Percentiles rank a stretch among this genome's conserved stretches.
phyloP scores from a whole-genome alignment of 2,113 vertebrate genomes.

The Eubucco bourcierii region DNA sequence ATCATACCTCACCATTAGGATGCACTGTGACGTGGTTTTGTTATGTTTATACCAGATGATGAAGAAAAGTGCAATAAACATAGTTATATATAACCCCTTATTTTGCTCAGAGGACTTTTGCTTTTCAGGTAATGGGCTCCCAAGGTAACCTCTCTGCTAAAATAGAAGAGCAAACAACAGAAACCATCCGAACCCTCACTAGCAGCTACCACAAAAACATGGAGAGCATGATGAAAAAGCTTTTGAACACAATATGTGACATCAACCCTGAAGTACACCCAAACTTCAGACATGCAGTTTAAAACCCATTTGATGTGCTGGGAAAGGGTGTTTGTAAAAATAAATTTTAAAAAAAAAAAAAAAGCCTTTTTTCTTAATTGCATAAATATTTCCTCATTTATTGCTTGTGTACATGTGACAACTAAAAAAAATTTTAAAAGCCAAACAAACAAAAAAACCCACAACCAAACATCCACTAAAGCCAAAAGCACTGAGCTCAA shows the following conservation, averaged over 20 bases:
- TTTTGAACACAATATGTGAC: conserved; percentile 71
- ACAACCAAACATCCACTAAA: too few species aligned
- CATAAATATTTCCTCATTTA: background rate
- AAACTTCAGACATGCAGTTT: conserved; percentile 65
- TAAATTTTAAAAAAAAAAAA: too few species aligned
- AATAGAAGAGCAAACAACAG: conserved; percentile 74
- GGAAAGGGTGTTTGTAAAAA: background rate
- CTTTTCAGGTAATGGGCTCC: conserved; percentile 78
- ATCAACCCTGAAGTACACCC: conserved; percentile 74
- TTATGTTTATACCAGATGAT: background rate
- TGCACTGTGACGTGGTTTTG: background rate
- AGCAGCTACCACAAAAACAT: conserved; percentile 58
- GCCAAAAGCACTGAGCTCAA: background rate
- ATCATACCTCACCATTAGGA: background rate
- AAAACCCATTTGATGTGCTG: background rate
- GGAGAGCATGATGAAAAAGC: conserved; percentile 65
- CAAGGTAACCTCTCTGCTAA: conserved; percentile 75
- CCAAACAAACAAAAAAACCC: too few species aligned
- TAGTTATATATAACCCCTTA: background rate
- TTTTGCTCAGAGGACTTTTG: background rate
- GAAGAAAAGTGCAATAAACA: background rate
- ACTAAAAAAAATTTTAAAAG: background rate
- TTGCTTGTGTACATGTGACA: background rate
- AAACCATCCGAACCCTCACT: conserved; percentile 56
- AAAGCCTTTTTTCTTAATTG: background rate